Percentiles rank a stretch among this genome's conserved stretches.
These are phyloP conservation scores for Sylvia atricapilla DNA, from an alignment of 2,113 vertebrate species.

Conservation along the genomic window DNA sequence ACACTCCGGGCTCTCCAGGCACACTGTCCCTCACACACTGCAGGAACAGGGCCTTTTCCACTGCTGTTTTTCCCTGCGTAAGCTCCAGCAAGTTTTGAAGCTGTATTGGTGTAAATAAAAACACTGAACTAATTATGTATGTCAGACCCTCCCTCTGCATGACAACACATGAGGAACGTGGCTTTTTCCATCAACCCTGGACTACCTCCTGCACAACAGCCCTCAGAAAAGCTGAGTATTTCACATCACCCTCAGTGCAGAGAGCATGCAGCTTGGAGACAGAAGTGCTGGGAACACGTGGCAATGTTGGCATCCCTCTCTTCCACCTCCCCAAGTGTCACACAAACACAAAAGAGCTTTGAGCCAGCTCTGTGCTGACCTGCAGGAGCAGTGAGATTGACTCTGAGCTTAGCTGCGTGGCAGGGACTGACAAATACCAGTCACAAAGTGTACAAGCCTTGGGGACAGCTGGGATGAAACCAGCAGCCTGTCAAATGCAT, in stretches of 20 bases:
- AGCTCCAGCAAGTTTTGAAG: background rate
- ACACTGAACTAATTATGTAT: background rate
- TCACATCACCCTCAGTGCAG: background rate
- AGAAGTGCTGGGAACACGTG: fast-evolving
- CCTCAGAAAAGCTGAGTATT: background rate
- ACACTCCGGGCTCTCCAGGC: background rate
- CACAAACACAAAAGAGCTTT: background rate
- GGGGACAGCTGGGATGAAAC: background rate
- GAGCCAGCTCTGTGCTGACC: background rate
- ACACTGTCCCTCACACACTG: background rate
- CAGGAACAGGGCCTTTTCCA: background rate
- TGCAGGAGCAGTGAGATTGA: background rate
- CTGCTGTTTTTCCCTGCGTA: background rate
- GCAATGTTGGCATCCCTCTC: background rate
- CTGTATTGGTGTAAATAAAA: background rate
- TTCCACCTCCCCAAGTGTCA: background rate
- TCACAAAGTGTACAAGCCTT: background rate
- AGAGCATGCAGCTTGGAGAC: background rate
- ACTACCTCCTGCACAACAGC: background rate
- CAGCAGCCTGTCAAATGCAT: background rate
- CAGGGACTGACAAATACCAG: background rate
- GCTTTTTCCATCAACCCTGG: background rate
- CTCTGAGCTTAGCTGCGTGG: background rate
- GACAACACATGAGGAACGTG: background rate
- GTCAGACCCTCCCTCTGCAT: background rate